Conservation (phyloP, 2,113 vertebrate species). For the Bos javanicus region DNA sequence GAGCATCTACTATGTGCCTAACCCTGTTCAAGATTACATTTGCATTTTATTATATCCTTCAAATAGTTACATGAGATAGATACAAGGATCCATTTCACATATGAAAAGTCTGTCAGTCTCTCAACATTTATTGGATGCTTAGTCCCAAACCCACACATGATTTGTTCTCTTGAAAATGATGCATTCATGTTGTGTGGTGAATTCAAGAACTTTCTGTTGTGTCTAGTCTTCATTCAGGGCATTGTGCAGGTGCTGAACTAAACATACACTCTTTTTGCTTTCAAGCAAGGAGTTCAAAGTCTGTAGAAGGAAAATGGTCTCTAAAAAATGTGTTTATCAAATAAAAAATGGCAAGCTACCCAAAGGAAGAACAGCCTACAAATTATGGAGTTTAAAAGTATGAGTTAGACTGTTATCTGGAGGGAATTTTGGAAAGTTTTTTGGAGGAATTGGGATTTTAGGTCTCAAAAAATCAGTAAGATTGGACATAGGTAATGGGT, state of each 20-base stretch:
- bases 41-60: not conserved
- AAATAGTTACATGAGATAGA: not conserved
- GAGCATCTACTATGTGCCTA: not conserved
- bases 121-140: not conserved
- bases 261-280: not conserved
- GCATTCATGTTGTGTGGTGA: not conserved
- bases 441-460: not conserved
- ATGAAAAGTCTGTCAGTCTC: not conserved
- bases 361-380: not conserved
- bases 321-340: not conserved
- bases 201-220: not conserved
- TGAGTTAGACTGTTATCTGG: not conserved
- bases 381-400: not conserved
- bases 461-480: not conserved
- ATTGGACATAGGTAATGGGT: not conserved
- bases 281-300: not conserved
- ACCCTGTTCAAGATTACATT: not conserved
- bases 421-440: constrained; percentile 6
- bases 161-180: not conserved
- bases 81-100: not conserved
- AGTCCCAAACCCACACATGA: not conserved
- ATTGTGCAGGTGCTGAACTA: not conserved
- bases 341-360: not conserved
- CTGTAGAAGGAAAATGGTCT: not conserved
- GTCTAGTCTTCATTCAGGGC: not conserved